Evolutionary conservation across 1,140 invertebrate genomes (phyloP).

Genomic region (Elymnias hypermnestra): DNA sequence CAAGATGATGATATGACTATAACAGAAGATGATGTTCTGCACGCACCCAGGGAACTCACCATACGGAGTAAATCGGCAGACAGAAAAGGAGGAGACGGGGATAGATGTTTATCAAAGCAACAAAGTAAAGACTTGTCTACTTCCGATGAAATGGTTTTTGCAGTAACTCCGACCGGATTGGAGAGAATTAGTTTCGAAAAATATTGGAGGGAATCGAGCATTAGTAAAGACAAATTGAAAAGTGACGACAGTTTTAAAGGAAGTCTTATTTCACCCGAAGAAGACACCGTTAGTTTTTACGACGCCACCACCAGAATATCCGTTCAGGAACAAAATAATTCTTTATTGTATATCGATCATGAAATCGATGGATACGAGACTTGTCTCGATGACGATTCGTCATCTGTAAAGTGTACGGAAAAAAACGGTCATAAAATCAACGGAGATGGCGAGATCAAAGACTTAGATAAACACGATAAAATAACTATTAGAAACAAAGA

Average conservation of each 20-base stretch:
- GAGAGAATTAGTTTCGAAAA: slow-evolving; percentile 72
- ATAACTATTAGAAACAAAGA: slow-evolving; percentile 51
- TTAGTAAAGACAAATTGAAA: slow-evolving; percentile 44
- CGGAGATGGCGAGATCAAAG: slow-evolving; percentile 53
- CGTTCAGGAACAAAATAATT: slow-evolving; percentile 55
- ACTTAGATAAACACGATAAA: slow-evolving; percentile 61
- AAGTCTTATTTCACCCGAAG: slow-evolving; percentile 46
- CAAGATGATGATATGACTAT: slow-evolving; percentile 73
- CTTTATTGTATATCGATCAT: slow-evolving; percentile 66
- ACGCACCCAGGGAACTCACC: slow-evolving; percentile 54
- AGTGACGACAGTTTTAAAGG: slow-evolving; percentile 68
- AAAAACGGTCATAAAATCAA: slow-evolving; percentile 65
- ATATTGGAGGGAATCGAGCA: slow-evolving; percentile 64
- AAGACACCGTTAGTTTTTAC: slow-evolving; percentile 42
- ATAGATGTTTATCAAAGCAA: slow-evolving; percentile 55
- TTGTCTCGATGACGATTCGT: slow-evolving; percentile 68
- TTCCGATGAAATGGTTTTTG: slow-evolving; percentile 75
- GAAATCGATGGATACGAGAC: slow-evolving; percentile 74
- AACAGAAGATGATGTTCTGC: slow-evolving; percentile 65
- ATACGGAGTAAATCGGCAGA: slow-evolving; percentile 54
- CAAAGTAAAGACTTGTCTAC: slow-evolving; percentile 73
- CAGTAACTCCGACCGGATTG: slow-evolving; percentile 68
- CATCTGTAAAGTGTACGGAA: slow-evolving; percentile 51
- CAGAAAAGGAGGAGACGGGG: slow-evolving; percentile 39
- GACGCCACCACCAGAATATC: slow-evolving; percentile 53